Conservation (phyloP, 2,113 vertebrate species). For the Microtus oregoni region DNA sequence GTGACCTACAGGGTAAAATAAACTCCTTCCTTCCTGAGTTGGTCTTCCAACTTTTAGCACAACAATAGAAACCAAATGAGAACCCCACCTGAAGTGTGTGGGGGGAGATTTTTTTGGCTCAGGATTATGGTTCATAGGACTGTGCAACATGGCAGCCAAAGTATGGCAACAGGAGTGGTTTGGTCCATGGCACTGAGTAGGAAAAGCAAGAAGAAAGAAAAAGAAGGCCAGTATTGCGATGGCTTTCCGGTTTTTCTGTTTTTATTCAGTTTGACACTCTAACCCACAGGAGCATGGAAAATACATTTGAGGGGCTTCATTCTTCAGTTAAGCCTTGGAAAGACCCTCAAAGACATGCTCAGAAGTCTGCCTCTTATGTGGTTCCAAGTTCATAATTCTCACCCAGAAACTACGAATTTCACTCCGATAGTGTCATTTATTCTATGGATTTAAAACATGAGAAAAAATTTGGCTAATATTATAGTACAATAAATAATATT, state of each 20-base stretch:
- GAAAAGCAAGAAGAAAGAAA: too few species aligned
- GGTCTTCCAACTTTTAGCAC: not conserved
- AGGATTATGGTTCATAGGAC: not conserved
- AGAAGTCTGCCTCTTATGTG: not conserved
- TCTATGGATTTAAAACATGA: not conserved
- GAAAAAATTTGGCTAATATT: not conserved
- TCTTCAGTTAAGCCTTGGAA: not conserved
- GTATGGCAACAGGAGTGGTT: not conserved
- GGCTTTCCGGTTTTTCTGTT: not conserved
- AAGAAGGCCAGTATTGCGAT: not conserved
- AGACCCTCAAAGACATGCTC: not conserved
- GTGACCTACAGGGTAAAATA: not conserved
- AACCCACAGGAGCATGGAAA: not conserved
- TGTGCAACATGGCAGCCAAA: not conserved
- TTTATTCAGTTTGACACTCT: not conserved
- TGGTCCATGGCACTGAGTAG: not conserved
- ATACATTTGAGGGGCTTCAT: not conserved
- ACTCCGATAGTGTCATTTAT: not conserved
- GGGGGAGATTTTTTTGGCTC: not conserved
- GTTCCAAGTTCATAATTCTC: not conserved
- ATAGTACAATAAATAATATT: not conserved
- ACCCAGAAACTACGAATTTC: not conserved
- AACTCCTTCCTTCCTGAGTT: not conserved
- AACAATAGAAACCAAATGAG: not conserved
- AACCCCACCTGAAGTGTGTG: not conserved